Evolutionary conservation across 2,888 invertebrate genomes (phyloP).

Genomic region (Nematopogon swammerdamellus): DNA sequence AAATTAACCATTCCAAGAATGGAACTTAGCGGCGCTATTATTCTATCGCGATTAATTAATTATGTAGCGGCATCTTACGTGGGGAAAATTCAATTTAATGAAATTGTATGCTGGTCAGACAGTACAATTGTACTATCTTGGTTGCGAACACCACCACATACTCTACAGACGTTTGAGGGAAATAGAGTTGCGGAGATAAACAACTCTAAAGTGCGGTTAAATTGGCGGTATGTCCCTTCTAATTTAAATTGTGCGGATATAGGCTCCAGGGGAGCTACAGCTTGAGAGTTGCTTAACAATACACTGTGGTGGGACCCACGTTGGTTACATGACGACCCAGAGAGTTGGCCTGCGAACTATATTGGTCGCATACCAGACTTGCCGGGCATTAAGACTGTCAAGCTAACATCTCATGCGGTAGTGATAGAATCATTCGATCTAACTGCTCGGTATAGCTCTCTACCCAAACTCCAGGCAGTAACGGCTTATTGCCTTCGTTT

Average conservation of each 20-base stretch:
- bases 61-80: neutral
- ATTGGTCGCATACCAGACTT: no score
- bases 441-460: neutral
- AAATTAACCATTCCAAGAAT: slow-evolving; percentile 2
- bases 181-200: neutral
- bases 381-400: no score
- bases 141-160: neutral
- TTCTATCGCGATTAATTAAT: neutral
- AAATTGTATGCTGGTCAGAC: neutral
- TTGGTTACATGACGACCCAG: neutral
- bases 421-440: neutral
- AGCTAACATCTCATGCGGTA: no score
- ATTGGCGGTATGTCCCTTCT: neutral
- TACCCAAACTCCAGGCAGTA: neutral
- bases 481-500: neutral
- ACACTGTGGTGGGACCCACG: neutral
- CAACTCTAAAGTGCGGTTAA: neutral
- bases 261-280: neutral
- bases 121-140: neutral
- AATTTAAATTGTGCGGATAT: neutral
- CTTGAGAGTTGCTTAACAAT: neutral
- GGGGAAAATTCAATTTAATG: neutral
- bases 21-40: slow-evolving; percentile 3
- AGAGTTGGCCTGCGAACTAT: neutral
- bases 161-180: neutral